Evolutionary conservation across 2,113 vertebrate species (phyloP), one percentile per base, ranked within the genome.

Genomic region (Brachionichthys hirsutus): DNA sequence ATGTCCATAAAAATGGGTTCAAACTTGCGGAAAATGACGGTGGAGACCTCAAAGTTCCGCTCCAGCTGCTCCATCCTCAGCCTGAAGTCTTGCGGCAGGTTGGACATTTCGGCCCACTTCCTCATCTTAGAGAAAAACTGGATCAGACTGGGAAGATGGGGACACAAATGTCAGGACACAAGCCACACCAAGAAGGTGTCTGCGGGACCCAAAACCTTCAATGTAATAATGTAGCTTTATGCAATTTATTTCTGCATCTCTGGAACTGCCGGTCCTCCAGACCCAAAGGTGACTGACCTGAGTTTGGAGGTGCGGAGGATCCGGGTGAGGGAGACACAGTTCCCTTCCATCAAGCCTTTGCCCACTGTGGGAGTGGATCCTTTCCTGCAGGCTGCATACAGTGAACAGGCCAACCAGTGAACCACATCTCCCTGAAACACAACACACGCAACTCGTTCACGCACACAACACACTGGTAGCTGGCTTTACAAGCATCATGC

Each of bases 41-140:
- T 95, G 13, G 97, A 95, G 12, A 99, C 97, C 76, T 98, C 96
- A 47, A 99, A 99, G 85, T 98, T 99, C 47, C 97, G 93, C 83
- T 99, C 97, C 60, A 99, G 90, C 0, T 90, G 91, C 14, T 93
- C 93, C 77, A 98, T 90, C 14, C 95, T 92, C 50, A 94, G 92
- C 54, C 95, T 80, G 86, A 99, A 99, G 70, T 95, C 93, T 75
- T 94, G 93, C 0, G 92, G 82, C 6, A 96, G 88, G 68, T 94
- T 95, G 24, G 95, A 94, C 97, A 99, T 99, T 83, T 98, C 95
- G 50, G 95, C 93, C 97, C 97, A 99, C 52, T 97, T 98, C 88
- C 94, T 97, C 95, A 99, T 99, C 90, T 99, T 99, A 54, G 88
- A 96, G 89, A 99, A 99, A 91, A 99, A 99, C 90, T 98, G 94